Percentiles rank a stretch among this genome's conserved stretches.
Evolutionary conservation across 2,113 vertebrate genomes (phyloP).

Genomic region (Cebus imitator): DNA sequence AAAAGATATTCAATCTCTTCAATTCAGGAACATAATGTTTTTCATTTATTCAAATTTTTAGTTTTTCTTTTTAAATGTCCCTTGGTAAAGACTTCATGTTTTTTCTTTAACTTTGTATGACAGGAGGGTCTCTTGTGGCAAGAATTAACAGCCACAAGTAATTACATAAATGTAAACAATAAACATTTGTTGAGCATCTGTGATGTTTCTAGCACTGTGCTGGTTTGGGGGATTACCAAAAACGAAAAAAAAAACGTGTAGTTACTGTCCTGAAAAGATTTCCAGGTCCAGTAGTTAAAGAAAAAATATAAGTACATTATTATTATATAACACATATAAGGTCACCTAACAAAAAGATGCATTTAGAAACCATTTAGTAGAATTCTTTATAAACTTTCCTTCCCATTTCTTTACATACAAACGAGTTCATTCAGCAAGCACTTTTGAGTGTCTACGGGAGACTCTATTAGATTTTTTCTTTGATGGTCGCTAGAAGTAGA

Average conservation of each 20-base stretch:
- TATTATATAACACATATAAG: not conserved
- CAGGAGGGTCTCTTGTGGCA: not conserved
- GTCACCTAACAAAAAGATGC: not conserved
- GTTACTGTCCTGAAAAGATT: not conserved
- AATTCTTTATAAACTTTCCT: not conserved
- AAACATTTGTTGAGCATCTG: not conserved
- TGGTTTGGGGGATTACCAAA: not conserved
- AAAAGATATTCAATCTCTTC: not conserved
- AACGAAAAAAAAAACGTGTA: not conserved
- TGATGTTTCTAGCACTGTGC: not conserved
- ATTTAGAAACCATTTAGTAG: not conserved
- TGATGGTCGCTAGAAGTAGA: not conserved
- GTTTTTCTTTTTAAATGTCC: not conserved
- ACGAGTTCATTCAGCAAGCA: not conserved
- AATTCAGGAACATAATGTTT: not conserved
- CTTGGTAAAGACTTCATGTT: not conserved
- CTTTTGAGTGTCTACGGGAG: not conserved
- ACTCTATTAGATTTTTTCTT: not conserved
- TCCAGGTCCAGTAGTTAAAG: not conserved
- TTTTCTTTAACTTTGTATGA: not conserved
- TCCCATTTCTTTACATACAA: not conserved
- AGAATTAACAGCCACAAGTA: not conserved
- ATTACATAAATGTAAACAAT: not conserved
- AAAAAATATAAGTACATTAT: not conserved
- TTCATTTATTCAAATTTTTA: not conserved